Evolutionary conservation across 2,113 vertebrate genomes (phyloP).

Genomic region (Ameiurus melas): DNA sequence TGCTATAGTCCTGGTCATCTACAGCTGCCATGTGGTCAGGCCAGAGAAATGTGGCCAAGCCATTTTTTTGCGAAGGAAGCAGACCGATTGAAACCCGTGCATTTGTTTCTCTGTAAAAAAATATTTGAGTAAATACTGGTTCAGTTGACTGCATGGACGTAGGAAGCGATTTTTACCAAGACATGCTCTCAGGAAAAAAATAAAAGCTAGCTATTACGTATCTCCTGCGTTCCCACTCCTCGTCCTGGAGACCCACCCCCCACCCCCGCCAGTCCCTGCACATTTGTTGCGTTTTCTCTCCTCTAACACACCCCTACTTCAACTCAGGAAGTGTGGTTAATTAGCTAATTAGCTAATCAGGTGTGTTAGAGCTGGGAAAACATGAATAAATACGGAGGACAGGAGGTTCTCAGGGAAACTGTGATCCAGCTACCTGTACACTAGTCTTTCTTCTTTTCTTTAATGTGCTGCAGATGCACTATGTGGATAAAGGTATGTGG

Average conservation of each 20-base stretch:
- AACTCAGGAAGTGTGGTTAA: neutral
- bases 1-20: constrained; percentile 80
- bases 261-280: neutral
- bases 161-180: neutral
- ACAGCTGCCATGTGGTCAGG: constrained; percentile 88
- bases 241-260: neutral
- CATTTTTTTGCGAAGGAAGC: constrained; percentile 67
- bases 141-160: neutral
- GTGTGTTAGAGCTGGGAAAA: neutral
- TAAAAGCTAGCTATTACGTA: neutral
- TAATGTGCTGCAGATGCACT: neutral
- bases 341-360: neutral
- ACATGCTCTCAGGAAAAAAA: neutral
- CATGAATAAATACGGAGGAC: neutral
- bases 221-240: neutral
- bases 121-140: constrained; percentile 11
- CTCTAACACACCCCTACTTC: neutral
- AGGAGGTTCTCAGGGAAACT: neutral
- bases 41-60: constrained; percentile 72
- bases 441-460: neutral
- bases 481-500: neutral
- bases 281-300: neutral
- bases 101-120: constrained; percentile 68
- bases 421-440: neutral
- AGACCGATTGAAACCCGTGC: constrained; percentile 77